Conservation (phyloP, 2,888 invertebrate species). For the Pomacea canaliculata region DNA sequence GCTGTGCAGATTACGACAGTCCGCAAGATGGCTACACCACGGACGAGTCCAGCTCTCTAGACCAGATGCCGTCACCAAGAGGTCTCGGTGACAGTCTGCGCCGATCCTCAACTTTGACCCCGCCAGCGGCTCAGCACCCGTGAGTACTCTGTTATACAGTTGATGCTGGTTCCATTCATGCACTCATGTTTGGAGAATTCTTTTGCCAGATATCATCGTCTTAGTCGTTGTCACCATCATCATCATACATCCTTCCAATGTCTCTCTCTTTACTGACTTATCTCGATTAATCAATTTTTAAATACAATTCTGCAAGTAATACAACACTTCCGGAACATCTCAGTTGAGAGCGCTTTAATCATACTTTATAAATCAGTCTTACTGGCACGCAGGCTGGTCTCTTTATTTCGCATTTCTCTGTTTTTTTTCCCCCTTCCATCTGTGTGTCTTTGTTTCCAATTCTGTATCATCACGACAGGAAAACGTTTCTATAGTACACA, state of each 20-base stretch:
- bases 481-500: too few species aligned
- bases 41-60: slow-evolving; percentile 23
- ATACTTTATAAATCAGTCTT: too few species aligned
- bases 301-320: too few species aligned
- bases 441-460: too few species aligned
- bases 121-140: slow-evolving; percentile 7
- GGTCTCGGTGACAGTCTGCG: background rate
- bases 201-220: background rate
- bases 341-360: too few species aligned
- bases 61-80: slow-evolving; percentile 15
- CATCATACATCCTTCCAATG: background rate
- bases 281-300: too few species aligned
- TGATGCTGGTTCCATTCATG: background rate
- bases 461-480: too few species aligned
- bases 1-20: slow-evolving; percentile 18
- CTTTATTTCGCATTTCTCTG: background rate
- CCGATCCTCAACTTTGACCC: background rate
- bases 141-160: background rate
- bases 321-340: too few species aligned
- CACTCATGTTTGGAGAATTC: background rate
- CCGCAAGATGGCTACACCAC: slow-evolving; percentile 23
- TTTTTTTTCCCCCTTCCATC: too few species aligned
- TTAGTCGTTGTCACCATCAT: background rate
- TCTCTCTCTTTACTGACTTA: too few species aligned
- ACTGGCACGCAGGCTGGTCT: too few species aligned